phyloP scores from a whole-genome alignment of 2,888 invertebrate species.

The Craniophora ligustri region DNA sequence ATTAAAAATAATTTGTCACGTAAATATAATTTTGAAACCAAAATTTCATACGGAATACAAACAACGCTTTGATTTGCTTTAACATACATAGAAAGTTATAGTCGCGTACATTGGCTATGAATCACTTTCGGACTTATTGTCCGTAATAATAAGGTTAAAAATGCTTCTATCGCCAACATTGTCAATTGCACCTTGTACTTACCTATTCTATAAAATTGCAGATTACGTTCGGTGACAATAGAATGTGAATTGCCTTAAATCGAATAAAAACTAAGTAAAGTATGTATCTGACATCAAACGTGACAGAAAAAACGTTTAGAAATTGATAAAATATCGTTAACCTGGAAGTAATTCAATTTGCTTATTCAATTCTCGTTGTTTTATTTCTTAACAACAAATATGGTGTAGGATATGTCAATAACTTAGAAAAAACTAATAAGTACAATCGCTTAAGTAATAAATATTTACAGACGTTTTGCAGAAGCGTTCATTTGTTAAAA shows the following conservation, averaged over 20 bases:
- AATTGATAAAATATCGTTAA: neutral
- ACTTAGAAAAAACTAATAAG: too few relatives aligned
- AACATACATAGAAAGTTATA: too few relatives aligned
- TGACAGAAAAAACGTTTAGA: slow-evolving; percentile 4
- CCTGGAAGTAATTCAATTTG: slow-evolving; percentile 6
- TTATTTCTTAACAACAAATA: slow-evolving; percentile 3
- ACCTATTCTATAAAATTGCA: neutral
- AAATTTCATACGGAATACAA: too few relatives aligned
- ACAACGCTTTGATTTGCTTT: too few relatives aligned
- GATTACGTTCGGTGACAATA: neutral
- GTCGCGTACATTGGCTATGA: neutral
- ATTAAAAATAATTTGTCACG: neutral
- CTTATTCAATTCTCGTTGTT: slow-evolving; percentile 19
- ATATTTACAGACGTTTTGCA: slow-evolving; percentile 36
- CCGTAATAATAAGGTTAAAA: neutral
- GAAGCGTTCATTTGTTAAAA: slow-evolving; percentile 22
- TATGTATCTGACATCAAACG: neutral
- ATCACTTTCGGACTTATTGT: neutral
- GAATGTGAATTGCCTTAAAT: neutral
- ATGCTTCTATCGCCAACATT: neutral
- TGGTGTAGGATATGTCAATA: too few relatives aligned
- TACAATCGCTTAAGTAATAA: too few relatives aligned
- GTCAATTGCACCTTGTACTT: neutral
- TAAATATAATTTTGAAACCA: neutral
- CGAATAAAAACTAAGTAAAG: neutral